Percentiles rank a stretch among this genome's conserved stretches.
These are phyloP conservation scores for Ptychobarbus kaznakovi DNA, from an alignment of 2,797 vertebrate genomes.

Conservation along the genomic window DNA sequence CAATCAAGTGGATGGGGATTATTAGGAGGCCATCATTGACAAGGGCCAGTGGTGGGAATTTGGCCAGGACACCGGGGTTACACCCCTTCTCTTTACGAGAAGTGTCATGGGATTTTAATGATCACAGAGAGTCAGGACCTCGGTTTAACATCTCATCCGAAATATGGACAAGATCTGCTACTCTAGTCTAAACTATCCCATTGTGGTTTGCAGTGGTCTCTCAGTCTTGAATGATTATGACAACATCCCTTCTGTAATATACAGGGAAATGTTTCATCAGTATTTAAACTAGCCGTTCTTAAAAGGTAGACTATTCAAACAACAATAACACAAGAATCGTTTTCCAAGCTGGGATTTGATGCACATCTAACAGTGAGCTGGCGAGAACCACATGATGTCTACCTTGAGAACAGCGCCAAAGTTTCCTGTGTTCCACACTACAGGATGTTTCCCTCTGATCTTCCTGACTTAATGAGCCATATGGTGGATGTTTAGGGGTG, in stretches of 20 bases:
- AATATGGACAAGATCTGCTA: neutral
- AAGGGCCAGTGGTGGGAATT: too few relatives aligned
- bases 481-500: conserved; percentile 63
- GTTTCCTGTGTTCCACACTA: conserved; percentile 37
- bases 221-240: neutral
- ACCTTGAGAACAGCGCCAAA: neutral
- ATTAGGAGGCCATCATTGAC: too few relatives aligned
- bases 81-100: too few relatives aligned
- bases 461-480: conserved; percentile 71
- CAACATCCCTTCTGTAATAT: neutral
- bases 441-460: conserved; percentile 49
- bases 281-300: neutral
- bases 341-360: conserved; percentile 18
- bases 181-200: neutral
- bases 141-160: too few relatives aligned
- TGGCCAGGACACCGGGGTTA: too few relatives aligned
- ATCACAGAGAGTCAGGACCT: too few relatives aligned
- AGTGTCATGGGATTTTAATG: too few relatives aligned
- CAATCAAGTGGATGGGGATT: too few relatives aligned
- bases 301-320: neutral
- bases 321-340: neutral
- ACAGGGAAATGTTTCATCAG: neutral
- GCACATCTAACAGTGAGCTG: conserved; percentile 11
- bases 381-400: neutral
- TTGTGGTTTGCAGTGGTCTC: neutral